phyloP scores from a whole-genome alignment of 2,888 invertebrate species.

The Drosophila heteroneura region DNA sequence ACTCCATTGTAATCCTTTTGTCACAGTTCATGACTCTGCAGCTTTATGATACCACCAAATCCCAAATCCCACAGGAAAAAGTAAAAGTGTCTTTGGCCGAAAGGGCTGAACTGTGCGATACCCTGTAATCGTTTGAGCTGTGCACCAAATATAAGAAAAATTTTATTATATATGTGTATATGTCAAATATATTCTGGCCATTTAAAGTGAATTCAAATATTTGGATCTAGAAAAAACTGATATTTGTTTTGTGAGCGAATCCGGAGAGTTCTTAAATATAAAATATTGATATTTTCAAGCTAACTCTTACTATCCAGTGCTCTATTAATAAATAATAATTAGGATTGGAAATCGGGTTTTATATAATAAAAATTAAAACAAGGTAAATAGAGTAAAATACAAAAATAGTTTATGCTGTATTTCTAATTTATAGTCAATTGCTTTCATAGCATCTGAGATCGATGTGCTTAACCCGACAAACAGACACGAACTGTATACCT shows the following conservation, averaged over 20 bases:
- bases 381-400: background rate
- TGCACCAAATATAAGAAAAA: background rate
- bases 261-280: background rate
- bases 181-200: background rate
- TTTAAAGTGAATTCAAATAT: background rate
- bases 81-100: background rate
- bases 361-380: background rate
- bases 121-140: background rate
- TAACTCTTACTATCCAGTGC: background rate
- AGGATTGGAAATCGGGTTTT: background rate
- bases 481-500: background rate
- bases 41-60: slow-evolving; percentile 38
- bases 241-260: background rate
- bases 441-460: background rate
- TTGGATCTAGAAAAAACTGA: background rate
- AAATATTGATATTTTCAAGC: background rate
- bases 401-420: background rate
- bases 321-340: background rate
- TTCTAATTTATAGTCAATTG: background rate
- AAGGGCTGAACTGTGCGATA: background rate
- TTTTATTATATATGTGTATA: background rate
- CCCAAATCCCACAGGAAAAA: slow-evolving; percentile 7
- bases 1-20: slow-evolving; percentile 77
- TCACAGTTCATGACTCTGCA: slow-evolving; percentile 76
- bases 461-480: background rate